Percentiles rank a stretch among this genome's conserved stretches.
phyloP scores from a whole-genome alignment of 2,797 vertebrate genomes.

The Oryzias dopingdopingensis region DNA sequence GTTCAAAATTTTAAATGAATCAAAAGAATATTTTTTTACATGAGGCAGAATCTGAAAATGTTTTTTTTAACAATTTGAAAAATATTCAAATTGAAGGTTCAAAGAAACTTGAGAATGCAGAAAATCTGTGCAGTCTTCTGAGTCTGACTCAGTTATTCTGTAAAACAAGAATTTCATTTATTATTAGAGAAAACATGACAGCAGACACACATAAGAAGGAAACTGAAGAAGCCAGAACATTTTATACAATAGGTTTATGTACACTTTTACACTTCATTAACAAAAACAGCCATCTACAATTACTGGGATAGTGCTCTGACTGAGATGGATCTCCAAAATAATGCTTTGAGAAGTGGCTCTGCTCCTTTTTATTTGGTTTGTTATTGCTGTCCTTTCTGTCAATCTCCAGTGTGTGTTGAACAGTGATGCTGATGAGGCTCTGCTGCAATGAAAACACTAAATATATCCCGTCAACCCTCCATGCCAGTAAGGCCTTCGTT shows the following conservation, averaged over 20 bases:
- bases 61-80: too few species aligned
- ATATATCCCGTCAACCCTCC: conserved; percentile 30
- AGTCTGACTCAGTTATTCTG: too few species aligned
- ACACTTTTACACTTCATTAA: conserved; percentile 81
- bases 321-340: conserved; percentile 69
- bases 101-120: too few species aligned
- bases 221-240: conserved; percentile 35
- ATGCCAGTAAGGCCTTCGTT: conserved; percentile 20
- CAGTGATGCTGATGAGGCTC: conserved; percentile 44
- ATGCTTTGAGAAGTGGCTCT: conserved; percentile 73
- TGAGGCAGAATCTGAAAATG: too few species aligned
- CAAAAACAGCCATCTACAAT: conserved; percentile 71
- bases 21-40: too few species aligned
- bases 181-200: conserved; percentile 21
- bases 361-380: conserved; percentile 78
- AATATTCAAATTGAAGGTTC: too few species aligned
- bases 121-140: too few species aligned
- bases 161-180: conserved; percentile 14
- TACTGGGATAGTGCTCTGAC: conserved; percentile 58
- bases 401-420: conserved; percentile 69
- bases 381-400: conserved; percentile 91
- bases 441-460: conserved; percentile 54
- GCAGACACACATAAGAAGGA: conserved; percentile 29
- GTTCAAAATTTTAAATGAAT: too few species aligned
- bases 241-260: conserved; percentile 84